These are phyloP conservation scores for Leucania comma DNA, from an alignment of 2,888 invertebrate species.

Conservation along the genomic window DNA sequence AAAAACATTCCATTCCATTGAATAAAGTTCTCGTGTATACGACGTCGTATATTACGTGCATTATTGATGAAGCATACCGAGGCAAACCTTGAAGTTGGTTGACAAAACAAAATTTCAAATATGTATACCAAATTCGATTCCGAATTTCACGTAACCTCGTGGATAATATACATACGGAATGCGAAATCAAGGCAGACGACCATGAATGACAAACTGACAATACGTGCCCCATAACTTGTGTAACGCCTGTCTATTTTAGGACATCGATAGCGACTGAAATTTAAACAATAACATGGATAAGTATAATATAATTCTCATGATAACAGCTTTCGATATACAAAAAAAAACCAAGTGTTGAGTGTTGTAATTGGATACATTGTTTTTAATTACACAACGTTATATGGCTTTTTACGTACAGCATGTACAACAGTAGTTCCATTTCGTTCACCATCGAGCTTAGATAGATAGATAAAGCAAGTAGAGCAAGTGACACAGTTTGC, in stretches of 20 bases:
- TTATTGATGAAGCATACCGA: constrained; percentile 44
- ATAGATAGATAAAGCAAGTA: background rate
- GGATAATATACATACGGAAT: constrained; percentile 50
- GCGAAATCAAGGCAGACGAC: constrained; percentile 46
- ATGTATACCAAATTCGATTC: constrained; percentile 49
- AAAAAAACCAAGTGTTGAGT: constrained; percentile 27
- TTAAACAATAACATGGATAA: constrained; percentile 38
- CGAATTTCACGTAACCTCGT: constrained; percentile 52
- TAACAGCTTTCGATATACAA: constrained; percentile 40
- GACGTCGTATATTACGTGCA: constrained; percentile 47
- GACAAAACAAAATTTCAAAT: constrained; percentile 43
- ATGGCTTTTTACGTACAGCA: constrained; percentile 8
- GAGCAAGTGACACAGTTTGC: too few relatives aligned
- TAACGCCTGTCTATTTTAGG: constrained; percentile 34
- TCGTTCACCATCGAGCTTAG: background rate
- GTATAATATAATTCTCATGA: constrained; percentile 27
- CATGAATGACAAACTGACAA: constrained; percentile 35
- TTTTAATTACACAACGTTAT: constrained; percentile 47
- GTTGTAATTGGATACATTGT: constrained; percentile 50
- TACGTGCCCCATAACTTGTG: constrained; percentile 27
- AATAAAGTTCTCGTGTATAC: constrained; percentile 40
- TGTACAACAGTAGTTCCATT: constrained; percentile 2
- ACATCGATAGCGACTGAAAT: constrained; percentile 12
- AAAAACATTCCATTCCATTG: constrained; percentile 43
- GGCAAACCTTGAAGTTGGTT: constrained; percentile 45